Percentiles rank a stretch among this genome's conserved stretches.
Conservation (phyloP, 2,797 vertebrate genomes). For the Silurus aristotelis region DNA sequence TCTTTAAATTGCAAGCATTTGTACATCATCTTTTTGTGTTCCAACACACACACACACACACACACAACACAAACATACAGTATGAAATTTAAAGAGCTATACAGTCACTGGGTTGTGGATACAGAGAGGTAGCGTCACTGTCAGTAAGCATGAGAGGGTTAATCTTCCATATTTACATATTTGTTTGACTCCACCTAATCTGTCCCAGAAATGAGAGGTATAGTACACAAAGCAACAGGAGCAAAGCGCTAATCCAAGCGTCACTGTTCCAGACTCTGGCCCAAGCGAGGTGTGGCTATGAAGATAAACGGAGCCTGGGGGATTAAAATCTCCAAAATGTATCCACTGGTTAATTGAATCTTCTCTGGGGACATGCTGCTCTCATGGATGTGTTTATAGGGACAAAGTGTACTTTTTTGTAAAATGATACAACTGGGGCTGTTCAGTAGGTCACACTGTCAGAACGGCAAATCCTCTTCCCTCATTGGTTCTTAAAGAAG, state of each 20-base stretch:
- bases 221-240: slow-evolving; percentile 56
- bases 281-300: slow-evolving; percentile 64
- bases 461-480: slow-evolving; percentile 68
- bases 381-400: slow-evolving; percentile 13
- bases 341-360: slow-evolving; percentile 75
- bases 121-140: slow-evolving; percentile 22
- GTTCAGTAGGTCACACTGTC: slow-evolving; percentile 64
- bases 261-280: slow-evolving; percentile 61
- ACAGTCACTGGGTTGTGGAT: background rate
- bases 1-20: background rate
- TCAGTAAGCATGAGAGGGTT: slow-evolving; percentile 48
- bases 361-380: slow-evolving; percentile 62
- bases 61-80: background rate
- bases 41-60: background rate
- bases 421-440: slow-evolving; percentile 58
- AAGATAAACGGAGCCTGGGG: slow-evolving; percentile 70
- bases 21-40: background rate
- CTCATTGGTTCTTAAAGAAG: slow-evolving; percentile 65
- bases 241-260: slow-evolving; percentile 59
- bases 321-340: slow-evolving; percentile 75
- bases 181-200: slow-evolving; percentile 57
- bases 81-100: slow-evolving; percentile 20
- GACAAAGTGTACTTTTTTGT: slow-evolving; percentile 22
- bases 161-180: slow-evolving; percentile 54
- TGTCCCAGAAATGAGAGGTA: slow-evolving; percentile 58